A percentile compares a stretch with the other conserved stretches of the same genome.
Evolutionary conservation across 2,113 vertebrate species (phyloP).

Genomic region (Rutilus rutilus): DNA sequence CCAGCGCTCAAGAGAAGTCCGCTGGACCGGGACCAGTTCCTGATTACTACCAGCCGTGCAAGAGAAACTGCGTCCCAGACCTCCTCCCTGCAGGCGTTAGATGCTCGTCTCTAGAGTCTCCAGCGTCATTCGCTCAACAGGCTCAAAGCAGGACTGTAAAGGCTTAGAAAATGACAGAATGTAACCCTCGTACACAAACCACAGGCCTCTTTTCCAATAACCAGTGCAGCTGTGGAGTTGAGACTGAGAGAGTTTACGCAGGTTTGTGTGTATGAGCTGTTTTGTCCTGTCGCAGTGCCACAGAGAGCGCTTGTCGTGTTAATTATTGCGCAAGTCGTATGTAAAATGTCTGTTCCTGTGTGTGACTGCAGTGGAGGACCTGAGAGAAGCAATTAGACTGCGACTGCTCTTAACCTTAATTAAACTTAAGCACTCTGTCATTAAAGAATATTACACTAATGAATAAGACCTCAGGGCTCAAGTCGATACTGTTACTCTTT

Average conservation of each 20-base stretch:
- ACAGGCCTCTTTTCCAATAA: not conserved
- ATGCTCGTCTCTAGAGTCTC: slow-evolving; percentile 18
- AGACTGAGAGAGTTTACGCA: not conserved
- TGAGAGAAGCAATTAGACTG: not conserved
- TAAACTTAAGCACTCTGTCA: slow-evolving; percentile 13
- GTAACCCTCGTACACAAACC: slow-evolving; percentile 22
- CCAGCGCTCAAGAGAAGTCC: slow-evolving; percentile 55
- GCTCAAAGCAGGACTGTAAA: not conserved
- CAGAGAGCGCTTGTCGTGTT: slow-evolving; percentile 27
- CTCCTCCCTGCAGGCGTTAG: slow-evolving; percentile 19
- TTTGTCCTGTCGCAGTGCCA: not conserved
- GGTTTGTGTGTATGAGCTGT: slow-evolving; percentile 16
- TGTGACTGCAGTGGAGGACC: not conserved
- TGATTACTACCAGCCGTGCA: slow-evolving; percentile 65
- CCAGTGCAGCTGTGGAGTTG: not conserved
- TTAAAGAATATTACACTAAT: not conserved
- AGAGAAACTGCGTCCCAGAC: slow-evolving; percentile 38
- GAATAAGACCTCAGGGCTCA: not conserved
- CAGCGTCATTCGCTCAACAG: not conserved
- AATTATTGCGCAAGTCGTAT: not conserved
- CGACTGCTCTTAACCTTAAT: slow-evolving; percentile 15
- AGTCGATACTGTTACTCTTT: not conserved
- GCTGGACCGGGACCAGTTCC: slow-evolving; percentile 58
- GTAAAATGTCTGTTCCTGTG: slow-evolving; percentile 3
- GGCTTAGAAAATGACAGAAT: slow-evolving; percentile 5